Evolutionary conservation across 1,140 invertebrate genomes (phyloP).

Genomic region (Micrasema longulum): DNA sequence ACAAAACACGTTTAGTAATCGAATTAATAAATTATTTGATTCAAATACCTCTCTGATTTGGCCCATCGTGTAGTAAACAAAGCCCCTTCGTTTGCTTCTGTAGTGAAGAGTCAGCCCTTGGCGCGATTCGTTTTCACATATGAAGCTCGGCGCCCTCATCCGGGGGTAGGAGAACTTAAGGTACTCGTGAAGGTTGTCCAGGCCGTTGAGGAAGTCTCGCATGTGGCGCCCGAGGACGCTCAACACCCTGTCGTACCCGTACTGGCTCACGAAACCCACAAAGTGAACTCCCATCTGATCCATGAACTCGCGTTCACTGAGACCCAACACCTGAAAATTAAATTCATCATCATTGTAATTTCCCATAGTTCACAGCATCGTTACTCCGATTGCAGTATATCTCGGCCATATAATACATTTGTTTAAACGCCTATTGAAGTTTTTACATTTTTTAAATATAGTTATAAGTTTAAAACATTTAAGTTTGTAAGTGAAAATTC

Average conservation of each 20-base stretch:
- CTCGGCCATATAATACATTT: too few species aligned
- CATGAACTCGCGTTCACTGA: constrained; percentile 88
- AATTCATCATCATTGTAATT: too few species aligned
- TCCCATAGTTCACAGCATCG: too few species aligned
- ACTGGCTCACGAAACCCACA: constrained; percentile 92
- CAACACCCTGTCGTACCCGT: constrained; percentile 92
- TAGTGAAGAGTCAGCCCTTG: constrained; percentile 94
- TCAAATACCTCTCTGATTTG: constrained; percentile 90
- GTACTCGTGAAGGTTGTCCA: constrained; percentile 98
- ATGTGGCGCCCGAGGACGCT: constrained; percentile 92
- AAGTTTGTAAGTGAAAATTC: too few species aligned
- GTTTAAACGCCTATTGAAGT: too few species aligned
- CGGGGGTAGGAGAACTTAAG: constrained; percentile 96
- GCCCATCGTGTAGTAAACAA: constrained; percentile 96
- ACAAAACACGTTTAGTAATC: too few species aligned
- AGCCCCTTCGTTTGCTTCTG: constrained; percentile 90
- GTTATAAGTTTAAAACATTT: too few species aligned
- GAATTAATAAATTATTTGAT: too few species aligned
- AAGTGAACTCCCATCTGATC: constrained; percentile 92
- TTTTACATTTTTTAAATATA: too few species aligned
- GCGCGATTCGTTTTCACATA: constrained; percentile 94
- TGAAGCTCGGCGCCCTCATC: constrained; percentile 91
- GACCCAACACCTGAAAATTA: constrained; percentile 83
- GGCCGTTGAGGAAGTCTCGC: constrained; percentile 94
- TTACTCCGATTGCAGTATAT: too few species aligned